These are phyloP conservation scores for Thysanoteuthis rhombus DNA, from an alignment of 2,888 invertebrate genomes.

Conservation along the genomic window DNA sequence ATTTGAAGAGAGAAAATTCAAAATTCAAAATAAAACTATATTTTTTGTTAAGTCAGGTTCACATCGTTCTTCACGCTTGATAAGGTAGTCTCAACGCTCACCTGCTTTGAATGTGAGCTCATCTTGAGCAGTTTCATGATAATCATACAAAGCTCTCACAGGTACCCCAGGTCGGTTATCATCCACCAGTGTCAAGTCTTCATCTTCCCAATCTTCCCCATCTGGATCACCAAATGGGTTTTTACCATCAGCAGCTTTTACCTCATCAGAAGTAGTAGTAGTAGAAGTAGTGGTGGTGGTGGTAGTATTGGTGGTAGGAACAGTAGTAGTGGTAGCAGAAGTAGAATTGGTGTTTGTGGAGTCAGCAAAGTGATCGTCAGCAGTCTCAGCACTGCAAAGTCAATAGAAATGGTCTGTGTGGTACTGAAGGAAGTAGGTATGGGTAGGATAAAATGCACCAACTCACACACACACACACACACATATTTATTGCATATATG, in stretches of 20 bases:
- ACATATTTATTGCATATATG: neutral
- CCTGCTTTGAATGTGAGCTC: constrained; percentile 96
- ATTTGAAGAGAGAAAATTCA: neutral
- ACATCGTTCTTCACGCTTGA: neutral
- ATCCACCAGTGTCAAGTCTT: constrained; percentile 76
- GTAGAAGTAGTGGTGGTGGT: neutral
- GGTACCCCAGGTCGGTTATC: constrained; percentile 93
- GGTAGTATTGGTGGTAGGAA: neutral
- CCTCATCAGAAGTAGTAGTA: neutral
- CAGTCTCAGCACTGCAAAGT: constrained; percentile 30
- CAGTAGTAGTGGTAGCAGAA: neutral
- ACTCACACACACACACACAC: neutral
- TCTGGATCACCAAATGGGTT: constrained; percentile 55
- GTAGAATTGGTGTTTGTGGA: neutral
- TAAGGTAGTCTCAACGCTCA: constrained; percentile 65
- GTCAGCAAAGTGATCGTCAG: constrained; percentile 20
- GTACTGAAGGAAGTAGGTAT: neutral
- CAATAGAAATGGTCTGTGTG: constrained; percentile 27
- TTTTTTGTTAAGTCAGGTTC: neutral
- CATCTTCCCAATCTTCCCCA: constrained; percentile 42
- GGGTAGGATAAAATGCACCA: neutral
- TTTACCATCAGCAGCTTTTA: constrained; percentile 24
- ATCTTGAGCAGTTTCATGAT: constrained; percentile 95
- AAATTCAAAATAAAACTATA: neutral
- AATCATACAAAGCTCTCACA: constrained; percentile 94